A percentile compares a stretch with the other conserved stretches of the same genome.
Conservation (phyloP, 1,140 invertebrate genomes). For the Berghia stephanieae region DNA sequence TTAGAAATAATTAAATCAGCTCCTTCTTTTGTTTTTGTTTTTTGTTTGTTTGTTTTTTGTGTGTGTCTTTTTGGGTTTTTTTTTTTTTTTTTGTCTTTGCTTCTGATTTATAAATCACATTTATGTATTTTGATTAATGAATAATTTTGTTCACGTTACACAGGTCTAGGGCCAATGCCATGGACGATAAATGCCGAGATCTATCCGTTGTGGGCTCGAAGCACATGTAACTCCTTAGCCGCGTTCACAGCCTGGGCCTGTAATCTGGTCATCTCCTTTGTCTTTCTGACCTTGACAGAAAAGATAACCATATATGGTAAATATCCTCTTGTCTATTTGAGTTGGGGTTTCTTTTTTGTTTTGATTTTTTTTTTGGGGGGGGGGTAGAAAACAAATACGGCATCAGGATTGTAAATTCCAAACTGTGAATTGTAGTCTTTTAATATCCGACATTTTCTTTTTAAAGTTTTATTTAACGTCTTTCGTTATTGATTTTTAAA, state of each 20-base stretch:
- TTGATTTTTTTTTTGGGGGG: too few species aligned
- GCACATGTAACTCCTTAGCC: conserved; percentile 69
- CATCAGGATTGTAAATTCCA: too few species aligned
- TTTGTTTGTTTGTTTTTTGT: neutral
- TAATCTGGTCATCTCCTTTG: conserved; percentile 72
- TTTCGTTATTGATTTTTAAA: too few species aligned
- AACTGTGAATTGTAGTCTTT: too few species aligned
- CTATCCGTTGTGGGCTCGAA: conserved; percentile 73
- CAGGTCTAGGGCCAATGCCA: conserved; percentile 73
- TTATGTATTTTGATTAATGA: too few species aligned
- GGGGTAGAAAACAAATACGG: too few species aligned
- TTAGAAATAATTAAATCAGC: neutral
- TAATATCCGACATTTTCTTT: too few species aligned
- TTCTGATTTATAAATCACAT: too few species aligned
- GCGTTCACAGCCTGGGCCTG: conserved; percentile 72
- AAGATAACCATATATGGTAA: conserved; percentile 67
- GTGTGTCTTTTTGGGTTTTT: neutral
- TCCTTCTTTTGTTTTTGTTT: neutral
- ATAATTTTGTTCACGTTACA: too few species aligned
- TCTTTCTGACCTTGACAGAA: conserved; percentile 70
- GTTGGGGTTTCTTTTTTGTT: neutral
- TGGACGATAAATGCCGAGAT: conserved; percentile 75
- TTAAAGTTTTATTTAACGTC: too few species aligned
- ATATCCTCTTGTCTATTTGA: conserved; percentile 7
- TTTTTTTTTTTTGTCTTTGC: too few species aligned